These are phyloP conservation scores for Scolopax rusticola DNA, from an alignment of 2,797 vertebrate species.

Conservation along the genomic window DNA sequence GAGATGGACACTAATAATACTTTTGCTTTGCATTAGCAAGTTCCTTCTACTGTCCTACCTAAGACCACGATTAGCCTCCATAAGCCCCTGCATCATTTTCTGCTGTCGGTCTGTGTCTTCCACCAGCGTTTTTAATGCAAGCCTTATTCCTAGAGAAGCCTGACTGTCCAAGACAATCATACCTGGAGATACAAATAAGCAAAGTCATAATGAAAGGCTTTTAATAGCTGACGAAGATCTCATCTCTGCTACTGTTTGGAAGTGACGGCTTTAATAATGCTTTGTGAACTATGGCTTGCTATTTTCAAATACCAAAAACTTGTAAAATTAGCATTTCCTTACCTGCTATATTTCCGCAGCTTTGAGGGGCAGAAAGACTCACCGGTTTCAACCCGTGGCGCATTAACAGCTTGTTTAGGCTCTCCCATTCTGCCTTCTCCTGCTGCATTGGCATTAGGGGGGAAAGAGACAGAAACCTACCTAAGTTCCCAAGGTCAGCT, in stretches of 20 bases:
- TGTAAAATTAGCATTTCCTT: neutral
- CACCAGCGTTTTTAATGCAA: constrained; percentile 83
- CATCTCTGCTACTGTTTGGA: neutral
- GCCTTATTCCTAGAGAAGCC: constrained; percentile 81
- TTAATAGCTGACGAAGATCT: neutral
- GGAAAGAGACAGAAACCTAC: neutral
- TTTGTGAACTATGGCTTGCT: neutral
- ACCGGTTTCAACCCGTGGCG: constrained; percentile 85
- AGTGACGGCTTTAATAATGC: neutral
- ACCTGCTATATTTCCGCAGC: constrained; percentile 82
- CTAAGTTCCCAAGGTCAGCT: neutral
- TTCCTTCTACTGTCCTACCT: constrained; percentile 79
- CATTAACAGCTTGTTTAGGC: constrained; percentile 82
- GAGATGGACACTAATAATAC: neutral
- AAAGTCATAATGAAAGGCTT: neutral
- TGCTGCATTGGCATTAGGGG: constrained; percentile 67
- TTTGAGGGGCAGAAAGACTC: constrained; percentile 76
- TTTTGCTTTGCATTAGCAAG: neutral
- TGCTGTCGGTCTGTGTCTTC: constrained; percentile 86
- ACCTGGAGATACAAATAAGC: constrained; percentile 73
- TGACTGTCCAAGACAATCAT: constrained; percentile 84
- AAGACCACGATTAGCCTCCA: constrained; percentile 86
- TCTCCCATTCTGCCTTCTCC: constrained; percentile 88
- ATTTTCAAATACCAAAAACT: neutral
- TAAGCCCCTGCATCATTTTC: constrained; percentile 86